These are phyloP conservation scores for Osmoderma eremita DNA, from an alignment of 2,888 invertebrate species.

Conservation along the genomic window DNA sequence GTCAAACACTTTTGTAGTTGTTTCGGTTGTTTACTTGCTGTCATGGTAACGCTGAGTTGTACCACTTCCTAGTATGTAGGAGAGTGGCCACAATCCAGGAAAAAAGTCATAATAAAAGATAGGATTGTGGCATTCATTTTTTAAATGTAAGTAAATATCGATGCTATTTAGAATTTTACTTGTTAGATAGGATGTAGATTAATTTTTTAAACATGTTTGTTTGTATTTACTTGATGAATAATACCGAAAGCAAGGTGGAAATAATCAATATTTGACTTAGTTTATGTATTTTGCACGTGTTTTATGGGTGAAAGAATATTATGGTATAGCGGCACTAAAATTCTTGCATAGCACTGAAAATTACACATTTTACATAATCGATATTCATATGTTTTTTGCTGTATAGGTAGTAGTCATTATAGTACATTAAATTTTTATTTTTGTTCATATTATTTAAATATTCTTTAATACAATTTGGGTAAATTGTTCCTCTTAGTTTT, in stretches of 20 bases:
- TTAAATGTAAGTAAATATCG: constrained; percentile 34
- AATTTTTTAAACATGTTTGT: neutral
- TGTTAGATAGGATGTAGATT: neutral
- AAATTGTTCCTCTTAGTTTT: too few relatives aligned
- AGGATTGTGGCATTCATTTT: constrained; percentile 27
- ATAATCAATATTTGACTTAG: constrained; percentile 38
- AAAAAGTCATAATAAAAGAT: constrained; percentile 22
- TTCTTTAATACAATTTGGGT: too few relatives aligned
- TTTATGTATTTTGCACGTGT: constrained; percentile 31
- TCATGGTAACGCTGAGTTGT: constrained; percentile 51
- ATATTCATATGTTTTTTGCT: too few relatives aligned
- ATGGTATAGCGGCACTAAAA: neutral
- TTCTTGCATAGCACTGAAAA: neutral
- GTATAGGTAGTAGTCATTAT: too few relatives aligned
- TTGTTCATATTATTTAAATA: too few relatives aligned
- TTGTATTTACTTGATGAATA: neutral
- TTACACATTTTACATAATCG: too few relatives aligned
- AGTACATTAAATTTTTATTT: too few relatives aligned
- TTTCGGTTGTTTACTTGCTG: constrained; percentile 52
- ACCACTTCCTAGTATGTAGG: constrained; percentile 44
- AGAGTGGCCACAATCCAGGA: constrained; percentile 41
- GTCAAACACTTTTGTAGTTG: constrained; percentile 51
- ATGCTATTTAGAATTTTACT: neutral
- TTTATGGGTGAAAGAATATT: too few relatives aligned
- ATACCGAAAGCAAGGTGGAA: neutral